Percentiles rank a stretch among this genome's conserved stretches.
These are phyloP conservation scores for Spialia ferax DNA, from an alignment of 2,888 invertebrate genomes.

Conservation along the genomic window DNA sequence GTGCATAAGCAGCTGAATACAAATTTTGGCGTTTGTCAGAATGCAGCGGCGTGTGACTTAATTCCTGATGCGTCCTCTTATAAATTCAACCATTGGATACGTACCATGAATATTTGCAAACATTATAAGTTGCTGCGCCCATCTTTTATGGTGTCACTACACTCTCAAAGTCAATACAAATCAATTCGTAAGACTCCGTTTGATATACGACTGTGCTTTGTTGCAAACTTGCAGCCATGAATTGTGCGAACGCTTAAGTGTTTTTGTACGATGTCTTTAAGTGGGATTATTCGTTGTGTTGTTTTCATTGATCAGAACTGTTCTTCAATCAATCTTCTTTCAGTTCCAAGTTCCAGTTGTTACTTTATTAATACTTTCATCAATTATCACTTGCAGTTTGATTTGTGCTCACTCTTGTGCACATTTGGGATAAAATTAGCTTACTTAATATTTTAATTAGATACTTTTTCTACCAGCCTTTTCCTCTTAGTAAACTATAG, in stretches of 20 bases:
- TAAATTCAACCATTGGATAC: constrained; percentile 60
- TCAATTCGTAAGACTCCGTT: constrained; percentile 29
- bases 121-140: constrained; percentile 44
- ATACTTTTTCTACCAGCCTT: too few species aligned
- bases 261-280: constrained; percentile 22
- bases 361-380: too few species aligned
- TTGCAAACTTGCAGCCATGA: constrained; percentile 9
- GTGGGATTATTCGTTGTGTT: constrained; percentile 17
- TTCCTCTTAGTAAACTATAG: too few species aligned
- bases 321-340: neutral
- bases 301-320: constrained; percentile 16
- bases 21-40: constrained; percentile 64
- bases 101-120: constrained; percentile 48
- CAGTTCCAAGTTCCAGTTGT: too few species aligned
- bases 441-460: too few species aligned
- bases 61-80: constrained; percentile 67
- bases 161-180: constrained; percentile 38
- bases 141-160: constrained; percentile 38
- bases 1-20: constrained; percentile 75
- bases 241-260: neutral
- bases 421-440: too few species aligned
- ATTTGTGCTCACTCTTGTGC: too few species aligned
- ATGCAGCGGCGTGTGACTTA: constrained; percentile 73
- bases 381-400: too few species aligned
- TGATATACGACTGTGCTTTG: constrained; percentile 34